Conservation (phyloP, 2,888 invertebrate genomes). For the Drosophila lacicola region DNA sequence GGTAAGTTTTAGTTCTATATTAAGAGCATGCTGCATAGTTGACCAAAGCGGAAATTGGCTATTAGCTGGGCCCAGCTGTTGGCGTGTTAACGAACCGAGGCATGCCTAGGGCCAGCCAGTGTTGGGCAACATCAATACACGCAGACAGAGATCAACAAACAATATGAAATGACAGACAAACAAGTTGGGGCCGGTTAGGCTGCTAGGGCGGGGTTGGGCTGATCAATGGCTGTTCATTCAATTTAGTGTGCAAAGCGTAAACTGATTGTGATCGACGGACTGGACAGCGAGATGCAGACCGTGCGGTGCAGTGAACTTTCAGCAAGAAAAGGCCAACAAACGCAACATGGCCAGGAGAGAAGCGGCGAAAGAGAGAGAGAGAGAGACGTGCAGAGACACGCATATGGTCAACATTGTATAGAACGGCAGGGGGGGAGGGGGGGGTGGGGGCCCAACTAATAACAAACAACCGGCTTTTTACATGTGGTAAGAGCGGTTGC, state of each 20-base stretch:
- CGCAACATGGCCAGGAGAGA: slow-evolving; percentile 37
- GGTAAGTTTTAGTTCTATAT: slow-evolving; percentile 18
- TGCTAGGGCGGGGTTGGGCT: slow-evolving; percentile 18
- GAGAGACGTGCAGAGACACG: slow-evolving; percentile 25
- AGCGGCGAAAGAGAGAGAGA: neutral
- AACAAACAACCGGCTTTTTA: slow-evolving; percentile 65
- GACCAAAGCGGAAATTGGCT: slow-evolving; percentile 66
- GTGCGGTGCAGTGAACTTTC: slow-evolving; percentile 54
- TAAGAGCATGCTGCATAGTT: slow-evolving; percentile 42
- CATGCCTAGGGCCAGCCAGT: slow-evolving; percentile 42
- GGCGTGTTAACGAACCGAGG: slow-evolving; percentile 34
- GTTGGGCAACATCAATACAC: slow-evolving; percentile 51
- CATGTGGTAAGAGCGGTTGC: slow-evolving; percentile 9
- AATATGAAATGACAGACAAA: slow-evolving; percentile 43
- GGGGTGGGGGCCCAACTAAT: slow-evolving; percentile 41
- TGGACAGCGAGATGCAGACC: slow-evolving; percentile 46
- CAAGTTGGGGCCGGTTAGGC: slow-evolving; percentile 1
- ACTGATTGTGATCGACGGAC: slow-evolving; percentile 76
- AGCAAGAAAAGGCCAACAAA: slow-evolving; percentile 52
- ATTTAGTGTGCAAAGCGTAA: slow-evolving; percentile 72
- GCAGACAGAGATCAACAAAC: slow-evolving; percentile 30
- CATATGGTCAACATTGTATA: slow-evolving; percentile 47
- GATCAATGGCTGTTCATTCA: slow-evolving; percentile 76
- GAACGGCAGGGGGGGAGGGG: neutral
- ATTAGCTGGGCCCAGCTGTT: slow-evolving; percentile 51